Percentiles rank a stretch among this genome's conserved stretches.
Evolutionary conservation across 2,797 vertebrate genomes (phyloP).

Genomic region (Hydrocynus forskahlii): DNA sequence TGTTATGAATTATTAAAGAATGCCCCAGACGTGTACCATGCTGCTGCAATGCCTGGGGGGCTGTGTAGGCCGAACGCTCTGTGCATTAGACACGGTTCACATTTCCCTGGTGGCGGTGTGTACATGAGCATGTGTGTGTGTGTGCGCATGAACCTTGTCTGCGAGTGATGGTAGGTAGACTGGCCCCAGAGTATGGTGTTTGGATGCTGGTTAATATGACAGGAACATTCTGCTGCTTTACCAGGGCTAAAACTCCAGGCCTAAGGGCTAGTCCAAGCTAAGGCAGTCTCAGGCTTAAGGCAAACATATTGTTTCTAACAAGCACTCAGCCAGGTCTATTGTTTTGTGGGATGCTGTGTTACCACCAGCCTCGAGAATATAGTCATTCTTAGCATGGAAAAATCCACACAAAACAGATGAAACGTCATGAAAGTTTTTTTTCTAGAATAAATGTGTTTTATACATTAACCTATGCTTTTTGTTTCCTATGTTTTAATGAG

Average conservation of each 20-base stretch:
- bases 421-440: neutral
- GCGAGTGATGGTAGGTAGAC: constrained; percentile 75
- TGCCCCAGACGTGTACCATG: constrained; percentile 31
- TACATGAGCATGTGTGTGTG: constrained; percentile 46
- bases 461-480: too few species aligned
- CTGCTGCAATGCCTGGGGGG: constrained; percentile 64
- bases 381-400: neutral
- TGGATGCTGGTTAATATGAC: constrained; percentile 70
- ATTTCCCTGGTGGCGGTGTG: constrained; percentile 70
- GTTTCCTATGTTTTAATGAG: too few species aligned
- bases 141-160: constrained; percentile 71
- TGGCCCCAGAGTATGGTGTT: constrained; percentile 70
- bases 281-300: constrained; percentile 72
- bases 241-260: constrained; percentile 65
- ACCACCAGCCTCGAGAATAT: neutral
- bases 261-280: constrained; percentile 65
- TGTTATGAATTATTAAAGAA: constrained; percentile 60
- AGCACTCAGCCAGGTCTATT: constrained; percentile 56
- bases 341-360: neutral
- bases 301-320: constrained; percentile 74
- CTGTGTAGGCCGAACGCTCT: constrained; percentile 64
- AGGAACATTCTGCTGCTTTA: constrained; percentile 77
- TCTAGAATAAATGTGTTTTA: neutral
- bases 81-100: constrained; percentile 76
- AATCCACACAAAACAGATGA: neutral